Percentiles rank a stretch among this genome's conserved stretches.
Conservation (phyloP, 2,113 vertebrate species). For the Gasterosteus nipponicus region DNA sequence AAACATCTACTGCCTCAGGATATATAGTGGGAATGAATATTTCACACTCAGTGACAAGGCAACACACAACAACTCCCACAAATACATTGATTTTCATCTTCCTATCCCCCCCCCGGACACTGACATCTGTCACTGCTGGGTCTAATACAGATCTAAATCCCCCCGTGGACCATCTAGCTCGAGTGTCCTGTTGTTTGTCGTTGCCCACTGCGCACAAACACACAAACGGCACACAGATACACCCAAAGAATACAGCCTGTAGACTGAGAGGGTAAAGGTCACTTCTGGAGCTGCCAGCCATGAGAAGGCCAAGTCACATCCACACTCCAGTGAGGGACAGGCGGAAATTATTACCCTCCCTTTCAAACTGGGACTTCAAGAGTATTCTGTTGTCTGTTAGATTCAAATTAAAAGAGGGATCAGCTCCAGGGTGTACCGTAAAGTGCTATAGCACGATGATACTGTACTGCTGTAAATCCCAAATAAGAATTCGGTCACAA, state of each 20-base stretch:
- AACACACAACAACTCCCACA: background rate
- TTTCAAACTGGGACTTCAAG: slow-evolving; percentile 18
- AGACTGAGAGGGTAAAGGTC: slow-evolving; percentile 40
- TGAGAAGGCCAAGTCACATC: slow-evolving; percentile 25
- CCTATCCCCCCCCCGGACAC: slow-evolving; percentile 34
- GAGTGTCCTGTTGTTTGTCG: slow-evolving; percentile 49
- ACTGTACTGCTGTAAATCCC: slow-evolving; percentile 5
- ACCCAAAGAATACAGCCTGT: slow-evolving; percentile 4
- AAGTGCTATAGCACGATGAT: slow-evolving; percentile 19
- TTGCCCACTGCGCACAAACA: background rate
- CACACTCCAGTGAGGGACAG: slow-evolving; percentile 9
- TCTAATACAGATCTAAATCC: slow-evolving; percentile 59
- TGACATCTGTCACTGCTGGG: slow-evolving; percentile 70
- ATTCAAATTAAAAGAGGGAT: slow-evolving; percentile 28
- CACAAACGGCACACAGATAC: slow-evolving; percentile 3
- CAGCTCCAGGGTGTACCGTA: slow-evolving; percentile 17
- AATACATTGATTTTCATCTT: slow-evolving; percentile 31
- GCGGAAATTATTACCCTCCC: slow-evolving; percentile 6
- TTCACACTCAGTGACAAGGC: background rate
- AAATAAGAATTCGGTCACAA: background rate
- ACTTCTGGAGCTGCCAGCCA: slow-evolving; percentile 38
- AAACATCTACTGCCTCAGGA: background rate
- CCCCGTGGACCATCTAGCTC: slow-evolving; percentile 27
- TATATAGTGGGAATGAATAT: background rate
- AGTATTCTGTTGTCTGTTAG: slow-evolving; percentile 23